Percentiles rank a stretch among this genome's conserved stretches.
phyloP scores from a whole-genome alignment of 2,113 vertebrate genomes.

The Caranx ignobilis region DNA sequence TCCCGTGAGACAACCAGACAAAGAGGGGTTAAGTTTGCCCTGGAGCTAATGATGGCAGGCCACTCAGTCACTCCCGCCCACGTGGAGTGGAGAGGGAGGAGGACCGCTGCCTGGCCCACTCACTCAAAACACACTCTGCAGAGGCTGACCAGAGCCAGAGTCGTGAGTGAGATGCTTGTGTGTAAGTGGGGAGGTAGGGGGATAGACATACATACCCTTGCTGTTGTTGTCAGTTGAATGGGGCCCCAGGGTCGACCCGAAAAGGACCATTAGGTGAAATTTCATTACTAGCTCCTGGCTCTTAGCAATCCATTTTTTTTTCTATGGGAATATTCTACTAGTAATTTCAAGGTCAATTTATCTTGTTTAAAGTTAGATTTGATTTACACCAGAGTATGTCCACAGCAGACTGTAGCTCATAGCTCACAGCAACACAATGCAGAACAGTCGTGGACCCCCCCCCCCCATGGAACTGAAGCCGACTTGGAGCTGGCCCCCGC shows the following conservation, averaged over 20 bases:
- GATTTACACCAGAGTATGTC: constrained; percentile 17
- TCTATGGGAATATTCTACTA: constrained; percentile 23
- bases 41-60: constrained; percentile 56
- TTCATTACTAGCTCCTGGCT: constrained; percentile 18
- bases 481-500: constrained; percentile 10
- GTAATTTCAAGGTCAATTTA: constrained; percentile 35
- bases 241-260: constrained; percentile 6
- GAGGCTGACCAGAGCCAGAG: constrained; percentile 61
- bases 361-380: constrained; percentile 45
- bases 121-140: constrained; percentile 64
- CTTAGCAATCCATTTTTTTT: constrained; percentile 15
- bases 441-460: not conserved
- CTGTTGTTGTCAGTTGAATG: constrained; percentile 25
- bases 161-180: constrained; percentile 59
- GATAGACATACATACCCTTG: constrained; percentile 14
- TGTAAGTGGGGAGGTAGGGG: constrained; percentile 7
- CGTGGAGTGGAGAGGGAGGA: constrained; percentile 45
- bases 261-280: constrained; percentile 15
- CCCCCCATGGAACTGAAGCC: constrained; percentile 10
- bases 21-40: constrained; percentile 54
- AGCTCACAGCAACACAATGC: not conserved
- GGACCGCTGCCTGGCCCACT: constrained; percentile 51
- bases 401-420: not conserved
- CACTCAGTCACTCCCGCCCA: constrained; percentile 61
- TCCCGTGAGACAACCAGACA: not conserved